These are phyloP conservation scores for Panagrolaimus sp. DNA, from an alignment of 1,140 invertebrate genomes.

Conservation along the genomic window DNA sequence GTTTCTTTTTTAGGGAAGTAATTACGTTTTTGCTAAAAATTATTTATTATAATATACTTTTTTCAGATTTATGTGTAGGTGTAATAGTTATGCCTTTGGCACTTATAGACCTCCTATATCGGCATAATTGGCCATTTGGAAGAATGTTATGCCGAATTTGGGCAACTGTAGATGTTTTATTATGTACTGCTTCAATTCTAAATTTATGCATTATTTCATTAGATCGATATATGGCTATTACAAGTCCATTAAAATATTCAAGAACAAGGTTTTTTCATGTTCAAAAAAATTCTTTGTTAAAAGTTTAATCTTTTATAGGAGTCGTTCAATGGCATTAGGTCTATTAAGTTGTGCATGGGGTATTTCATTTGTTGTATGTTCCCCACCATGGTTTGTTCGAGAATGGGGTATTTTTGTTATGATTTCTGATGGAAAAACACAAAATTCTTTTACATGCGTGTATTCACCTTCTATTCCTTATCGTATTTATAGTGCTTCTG, in stretches of 20 bases:
- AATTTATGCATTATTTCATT: constrained; percentile 63
- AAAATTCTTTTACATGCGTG: constrained; percentile 38
- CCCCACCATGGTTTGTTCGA: constrained; percentile 54
- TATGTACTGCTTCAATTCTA: constrained; percentile 64
- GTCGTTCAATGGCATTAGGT: constrained; percentile 50
- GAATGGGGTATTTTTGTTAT: constrained; percentile 42
- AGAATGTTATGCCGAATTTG: constrained; percentile 61
- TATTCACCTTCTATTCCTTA: constrained; percentile 56
- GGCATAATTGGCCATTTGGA: constrained; percentile 61
- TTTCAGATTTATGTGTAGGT: constrained; percentile 61
- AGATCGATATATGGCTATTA: constrained; percentile 64
- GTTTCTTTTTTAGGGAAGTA: neutral
- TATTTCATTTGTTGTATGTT: constrained; percentile 50
- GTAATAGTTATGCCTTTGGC: constrained; percentile 63
- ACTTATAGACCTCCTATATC: constrained; percentile 52
- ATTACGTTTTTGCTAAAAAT: neutral
- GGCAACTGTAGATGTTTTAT: constrained; percentile 62
- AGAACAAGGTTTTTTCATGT: constrained; percentile 56
- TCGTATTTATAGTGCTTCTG: constrained; percentile 55
- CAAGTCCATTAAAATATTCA: constrained; percentile 62
- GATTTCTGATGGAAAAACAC: constrained; percentile 22
- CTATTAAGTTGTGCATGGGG: constrained; percentile 46
- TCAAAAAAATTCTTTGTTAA: constrained; percentile 21
- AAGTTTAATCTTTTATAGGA: constrained; percentile 34
- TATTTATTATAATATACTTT: neutral